These are phyloP conservation scores for Papilio polyxenes DNA, from an alignment of 1,140 invertebrate genomes.

Conservation along the genomic window DNA sequence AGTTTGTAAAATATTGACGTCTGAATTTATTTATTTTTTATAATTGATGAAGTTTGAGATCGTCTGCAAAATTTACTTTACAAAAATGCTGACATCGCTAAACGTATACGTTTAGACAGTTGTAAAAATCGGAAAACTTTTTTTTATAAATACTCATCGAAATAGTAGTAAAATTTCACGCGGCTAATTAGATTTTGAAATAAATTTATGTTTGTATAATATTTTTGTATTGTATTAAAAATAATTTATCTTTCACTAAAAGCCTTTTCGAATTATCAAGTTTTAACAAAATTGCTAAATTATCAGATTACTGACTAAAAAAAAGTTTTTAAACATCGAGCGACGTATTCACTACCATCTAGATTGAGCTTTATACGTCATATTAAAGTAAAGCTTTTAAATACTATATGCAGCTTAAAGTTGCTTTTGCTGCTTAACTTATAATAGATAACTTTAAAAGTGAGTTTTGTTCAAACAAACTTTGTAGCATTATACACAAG, in stretches of 20 bases:
- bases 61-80: too few relatives aligned
- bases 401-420: neutral
- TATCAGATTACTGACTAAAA: neutral
- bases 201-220: too few relatives aligned
- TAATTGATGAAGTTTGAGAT: neutral
- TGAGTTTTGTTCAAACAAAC: neutral
- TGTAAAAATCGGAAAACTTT: too few relatives aligned
- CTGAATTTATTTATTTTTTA: neutral
- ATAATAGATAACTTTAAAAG: neutral
- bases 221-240: neutral
- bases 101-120: too few relatives aligned
- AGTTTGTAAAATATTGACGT: neutral
- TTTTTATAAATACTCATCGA: too few relatives aligned
- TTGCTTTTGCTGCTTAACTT: neutral
- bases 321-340: neutral
- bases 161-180: neutral
- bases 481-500: neutral
- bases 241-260: neutral
- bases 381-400: slow-evolving; percentile 13
- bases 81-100: too few relatives aligned
- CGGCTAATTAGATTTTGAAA: too few relatives aligned
- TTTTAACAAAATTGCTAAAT: too few relatives aligned
- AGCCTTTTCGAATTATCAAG: neutral
- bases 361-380: neutral
- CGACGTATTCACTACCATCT: neutral